Base-by-base conservation (phyloP, 2,888 invertebrate genomes). In the Lapara coniferarum region DNA sequence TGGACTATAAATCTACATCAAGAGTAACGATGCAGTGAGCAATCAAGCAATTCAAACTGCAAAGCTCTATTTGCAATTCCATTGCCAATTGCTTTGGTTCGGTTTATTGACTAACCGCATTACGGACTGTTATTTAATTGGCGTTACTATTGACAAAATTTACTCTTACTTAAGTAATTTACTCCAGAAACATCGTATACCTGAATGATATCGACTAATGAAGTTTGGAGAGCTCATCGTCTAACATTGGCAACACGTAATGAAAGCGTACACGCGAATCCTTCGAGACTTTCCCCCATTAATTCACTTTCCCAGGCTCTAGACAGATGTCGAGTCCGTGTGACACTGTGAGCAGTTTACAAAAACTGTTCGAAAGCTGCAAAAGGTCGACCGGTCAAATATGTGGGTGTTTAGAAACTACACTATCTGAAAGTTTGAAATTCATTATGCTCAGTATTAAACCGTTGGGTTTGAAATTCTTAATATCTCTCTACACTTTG, bases 281-380 rank as follows among this genome's bases (percentile, higher is more conserved):
- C 92, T 90, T 88, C 71, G 83, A 90, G 83, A 90, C 92, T 92
- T 92, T 92, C 92, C 87, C 89, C 85, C 84, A 88, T 91, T 89
- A 90, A 91, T 89, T 92, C 90, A 89, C 92, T 92, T 91, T 92
- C 91, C 81, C 78, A 78, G 83, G 80, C 78, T 75, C 70, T 70
- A 72, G 74, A 71, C 72, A 70, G 72, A 69, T 70, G 73, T 58
- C 71, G 76, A 73, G 75, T 74, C 73, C 73, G 71, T 71, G 67
- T 67, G 25, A 71, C 19, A 67, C 68, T 73, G 70, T 72, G 68
- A 71, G 66, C 68, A 69, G 57, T 70, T 71, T 74, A 66, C 66
- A 67, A 71, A 72, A 72, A 73, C 12, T 51, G n/a, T 46, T 56
- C 16, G 66, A 63, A 67, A 16, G 37, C 13, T 68, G 19, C 46